Base-by-base conservation (phyloP, 2,113 vertebrate genomes). In the Uropsilus gracilis region DNA sequence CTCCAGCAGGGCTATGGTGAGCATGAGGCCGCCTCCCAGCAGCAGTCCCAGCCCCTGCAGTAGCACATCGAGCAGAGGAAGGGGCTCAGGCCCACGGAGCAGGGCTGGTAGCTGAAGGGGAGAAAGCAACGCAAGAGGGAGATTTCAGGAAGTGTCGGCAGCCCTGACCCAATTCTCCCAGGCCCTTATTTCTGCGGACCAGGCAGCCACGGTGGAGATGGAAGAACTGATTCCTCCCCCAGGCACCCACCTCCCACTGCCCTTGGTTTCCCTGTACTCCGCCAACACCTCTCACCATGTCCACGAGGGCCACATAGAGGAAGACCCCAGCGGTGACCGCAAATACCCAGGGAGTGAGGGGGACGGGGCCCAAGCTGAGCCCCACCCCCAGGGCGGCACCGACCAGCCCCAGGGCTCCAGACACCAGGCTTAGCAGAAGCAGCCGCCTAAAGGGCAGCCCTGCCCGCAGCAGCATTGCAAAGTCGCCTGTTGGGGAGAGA, bases 291-390 rank as follows among this genome's bases (percentile, higher is more conserved):
- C 97, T 98, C 84, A 99, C 99, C 99, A 99, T 99, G 94, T 99
- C 98, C 6, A 98, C 98, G 7, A 99, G 95, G 32, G 99, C 98
- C 96, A 99, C 98, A 5, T 99, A 99, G 85, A 99, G 98, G 96
- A 99, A 99, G 94, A 98, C 86, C 42, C 99, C 99, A 0, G 99
- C 98, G 1, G 99, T 99, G 97, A 92, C 24, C 7, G 98, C 97
- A 94, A 99, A 99, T 89, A 99, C 96, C 99, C 99, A 99, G 11
- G 98, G 98, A 37, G 98, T 98, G 90, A 98, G 89, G 13, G 98
- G 95, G 4, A 91, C 32, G 4, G 98, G 98, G 63, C 97, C 97
- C 91, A 97, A 96, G 12, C 98, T 98, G 96, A 98, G 92, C 24
- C 97, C 92, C 0, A 96, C 97, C 37, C 99, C 99, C 7, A 90